phyloP scores from a whole-genome alignment of 2,888 invertebrate genomes.

The Dryobota labecula region DNA sequence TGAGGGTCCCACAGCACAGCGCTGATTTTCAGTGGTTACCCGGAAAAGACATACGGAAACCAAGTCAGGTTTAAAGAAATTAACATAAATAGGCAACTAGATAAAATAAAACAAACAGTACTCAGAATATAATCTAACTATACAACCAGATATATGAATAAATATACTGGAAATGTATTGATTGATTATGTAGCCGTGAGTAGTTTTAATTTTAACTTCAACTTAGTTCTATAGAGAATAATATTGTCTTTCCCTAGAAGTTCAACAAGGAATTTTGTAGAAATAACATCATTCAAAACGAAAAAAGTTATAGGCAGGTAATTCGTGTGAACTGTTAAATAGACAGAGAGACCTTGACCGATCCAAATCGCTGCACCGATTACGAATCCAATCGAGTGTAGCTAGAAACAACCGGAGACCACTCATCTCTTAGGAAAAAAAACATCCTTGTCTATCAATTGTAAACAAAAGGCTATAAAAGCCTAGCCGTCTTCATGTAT shows the following conservation, averaged over 20 bases:
- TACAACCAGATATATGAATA: too few species aligned
- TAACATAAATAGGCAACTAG: too few species aligned
- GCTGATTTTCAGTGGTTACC: too few species aligned
- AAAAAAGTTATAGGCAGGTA: neutral
- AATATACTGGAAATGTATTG: too few species aligned
- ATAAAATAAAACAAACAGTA: too few species aligned
- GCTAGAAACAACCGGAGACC: slow-evolving; percentile 69
- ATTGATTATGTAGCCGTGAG: too few species aligned
- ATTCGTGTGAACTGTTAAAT: slow-evolving; percentile 33
- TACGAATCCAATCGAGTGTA: slow-evolving; percentile 77
- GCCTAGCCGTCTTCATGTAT: slow-evolving; percentile 82
- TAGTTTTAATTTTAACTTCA: too few species aligned
- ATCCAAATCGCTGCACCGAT: slow-evolving; percentile 80
- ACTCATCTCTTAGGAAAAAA: slow-evolving; percentile 77
- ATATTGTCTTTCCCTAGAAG: neutral
- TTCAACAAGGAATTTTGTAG: neutral
- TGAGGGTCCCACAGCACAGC: too few species aligned
- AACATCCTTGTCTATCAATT: slow-evolving; percentile 82
- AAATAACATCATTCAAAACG: neutral
- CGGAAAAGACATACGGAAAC: too few species aligned
- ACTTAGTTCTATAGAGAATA: neutral
- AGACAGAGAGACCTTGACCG: slow-evolving; percentile 77
- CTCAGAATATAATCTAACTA: too few species aligned
- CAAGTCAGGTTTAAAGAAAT: too few species aligned
- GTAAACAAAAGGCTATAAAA: slow-evolving; percentile 84